Evolutionary conservation across 1,140 invertebrate genomes (phyloP), one percentile per base, ranked within the genome.

Genomic region (Bombus cullumanus): DNA sequence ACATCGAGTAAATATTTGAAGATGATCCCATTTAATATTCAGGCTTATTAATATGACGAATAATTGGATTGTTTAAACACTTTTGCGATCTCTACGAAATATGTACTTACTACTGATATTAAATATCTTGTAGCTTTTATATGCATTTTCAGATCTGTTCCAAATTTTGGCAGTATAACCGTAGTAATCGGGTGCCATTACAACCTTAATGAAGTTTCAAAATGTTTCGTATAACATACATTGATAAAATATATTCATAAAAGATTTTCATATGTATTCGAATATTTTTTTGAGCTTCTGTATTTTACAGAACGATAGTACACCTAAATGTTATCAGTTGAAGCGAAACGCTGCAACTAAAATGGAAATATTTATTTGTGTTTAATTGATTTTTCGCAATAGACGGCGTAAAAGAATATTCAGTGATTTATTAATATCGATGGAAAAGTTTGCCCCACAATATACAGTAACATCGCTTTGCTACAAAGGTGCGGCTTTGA

Each of bases 341-440:
- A 22, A 37, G 31, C 2, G 18, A 2, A 6, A 37, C 22, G 18
- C 0, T 10, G 68, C 8, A 31, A 71, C 39, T 71, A 71, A 71
- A 39, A 39, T 18, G 25, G 25, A 39, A 25, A 39, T 37, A 39
- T 39, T 68, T 68, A 15, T 68, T 71, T 39, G 34, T 39, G 5
- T 41, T 39, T 13, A 39, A 71, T 71, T 71, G 37, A 39, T 71
- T 71, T 71, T 71, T 71, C 37, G 25, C 39, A 41, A n/a, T 12
- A 28, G 10, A 71, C 10, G 4, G 22, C 12, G 6, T 9, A 41
- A 72, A 72, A 3, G 13, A 41, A n/a, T 72, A 72, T 72, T 72
- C 37, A 39, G 41, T 39, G 69, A 72, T 72, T 72, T 72, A 72
- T 72, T 72, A 39, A 72, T 41, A 72, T 72, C 69, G 25, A 18